Evolutionary conservation across 2,888 invertebrate species (phyloP).

Genomic region (Amphipoea oculea): DNA sequence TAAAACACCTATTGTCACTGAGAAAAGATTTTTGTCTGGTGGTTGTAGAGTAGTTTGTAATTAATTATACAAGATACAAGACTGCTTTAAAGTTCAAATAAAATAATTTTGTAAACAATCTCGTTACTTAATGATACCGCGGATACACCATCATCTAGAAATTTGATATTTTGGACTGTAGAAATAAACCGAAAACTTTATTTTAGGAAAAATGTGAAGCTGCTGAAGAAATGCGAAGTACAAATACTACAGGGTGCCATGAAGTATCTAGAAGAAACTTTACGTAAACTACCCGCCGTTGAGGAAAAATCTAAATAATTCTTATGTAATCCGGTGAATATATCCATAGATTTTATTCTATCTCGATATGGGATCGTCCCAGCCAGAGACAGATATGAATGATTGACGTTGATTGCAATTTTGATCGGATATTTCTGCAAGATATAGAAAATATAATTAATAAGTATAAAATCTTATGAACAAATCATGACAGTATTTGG

Average conservation of each 20-base stretch:
- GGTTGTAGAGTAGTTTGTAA: neutral
- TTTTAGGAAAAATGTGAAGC: conserved; percentile 84
- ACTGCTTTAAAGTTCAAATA: neutral
- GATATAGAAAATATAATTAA: conserved; percentile 6
- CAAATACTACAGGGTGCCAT: conserved; percentile 86
- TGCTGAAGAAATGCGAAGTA: conserved; percentile 86
- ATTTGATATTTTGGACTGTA: neutral
- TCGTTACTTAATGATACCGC: neutral
- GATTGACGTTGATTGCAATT: neutral
- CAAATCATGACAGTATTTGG: conserved; percentile 79
- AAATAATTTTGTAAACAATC: neutral
- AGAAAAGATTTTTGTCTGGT: neutral
- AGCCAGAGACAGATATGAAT: neutral
- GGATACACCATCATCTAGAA: neutral
- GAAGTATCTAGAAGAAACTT: conserved; percentile 77
- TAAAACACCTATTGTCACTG: neutral
- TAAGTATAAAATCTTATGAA: conserved; percentile 54
- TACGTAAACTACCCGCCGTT: conserved; percentile 77
- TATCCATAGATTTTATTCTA: neutral
- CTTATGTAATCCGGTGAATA: conserved; percentile 25
- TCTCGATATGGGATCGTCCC: neutral
- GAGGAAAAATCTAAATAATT: conserved; percentile 63
- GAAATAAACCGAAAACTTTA: conserved; percentile 29
- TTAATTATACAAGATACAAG: neutral
- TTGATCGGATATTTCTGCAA: conserved; percentile 6